A percentile compares a stretch with the other conserved stretches of the same genome.
Evolutionary conservation across 53 echinoderm and acorn worm genomes (phyloP).

Genomic region (Crossaster papposus): DNA sequence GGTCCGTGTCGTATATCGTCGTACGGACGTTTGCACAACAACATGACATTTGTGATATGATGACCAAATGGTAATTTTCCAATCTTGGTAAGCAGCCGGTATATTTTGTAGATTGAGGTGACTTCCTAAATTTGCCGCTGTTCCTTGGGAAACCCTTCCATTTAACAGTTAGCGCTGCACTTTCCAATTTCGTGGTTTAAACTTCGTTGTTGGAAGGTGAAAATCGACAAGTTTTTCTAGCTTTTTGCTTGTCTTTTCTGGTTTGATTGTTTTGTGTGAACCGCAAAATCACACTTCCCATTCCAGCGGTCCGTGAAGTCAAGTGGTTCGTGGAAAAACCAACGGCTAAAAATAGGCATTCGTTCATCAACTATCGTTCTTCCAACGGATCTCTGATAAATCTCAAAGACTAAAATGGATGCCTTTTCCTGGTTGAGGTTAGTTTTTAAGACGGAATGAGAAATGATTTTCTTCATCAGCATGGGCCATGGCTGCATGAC

Average conservation of each 20-base stretch:
- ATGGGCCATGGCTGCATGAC: too few species aligned
- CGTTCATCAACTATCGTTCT: conserved; percentile 6
- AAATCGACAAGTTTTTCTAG: not conserved
- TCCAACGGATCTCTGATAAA: conserved; percentile 17
- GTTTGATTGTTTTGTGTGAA: not conserved
- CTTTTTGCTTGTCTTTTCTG: not conserved
- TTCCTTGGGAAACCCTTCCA: not conserved
- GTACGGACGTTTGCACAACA: not conserved
- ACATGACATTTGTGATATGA: not conserved
- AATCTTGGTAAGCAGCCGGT: conserved; percentile 2
- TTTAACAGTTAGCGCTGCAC: not conserved
- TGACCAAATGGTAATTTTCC: not conserved
- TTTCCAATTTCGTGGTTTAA: not conserved
- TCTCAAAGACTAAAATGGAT: conserved; percentile 31
- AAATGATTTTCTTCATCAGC: not conserved
- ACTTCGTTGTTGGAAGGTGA: not conserved
- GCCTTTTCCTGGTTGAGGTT: conserved; percentile 62
- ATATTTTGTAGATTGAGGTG: not conserved
- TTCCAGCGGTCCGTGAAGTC: not conserved
- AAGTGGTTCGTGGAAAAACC: conserved; percentile 28
- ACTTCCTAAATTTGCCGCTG: not conserved
- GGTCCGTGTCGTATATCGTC: not conserved
- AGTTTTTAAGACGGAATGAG: not conserved
- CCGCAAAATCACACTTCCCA: not conserved
- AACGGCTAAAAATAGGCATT: conserved; percentile 42